phyloP scores from a whole-genome alignment of 2,888 invertebrate species.

The Dichetophora obliterata region DNA sequence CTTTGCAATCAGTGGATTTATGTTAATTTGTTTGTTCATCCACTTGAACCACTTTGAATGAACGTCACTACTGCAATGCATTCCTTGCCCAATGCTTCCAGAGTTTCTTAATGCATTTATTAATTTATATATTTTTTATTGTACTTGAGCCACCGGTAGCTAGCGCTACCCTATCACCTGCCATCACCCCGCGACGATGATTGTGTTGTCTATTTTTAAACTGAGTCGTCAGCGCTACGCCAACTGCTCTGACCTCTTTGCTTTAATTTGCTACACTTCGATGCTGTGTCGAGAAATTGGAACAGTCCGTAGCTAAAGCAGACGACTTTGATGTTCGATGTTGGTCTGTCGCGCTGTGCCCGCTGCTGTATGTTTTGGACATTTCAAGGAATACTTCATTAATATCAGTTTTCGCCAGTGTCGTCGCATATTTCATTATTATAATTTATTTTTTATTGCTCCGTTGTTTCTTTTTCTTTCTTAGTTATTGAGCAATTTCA shows the following conservation, averaged over 20 bases:
- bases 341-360: neutral
- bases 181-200: conserved; percentile 48
- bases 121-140: neutral
- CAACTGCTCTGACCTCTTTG: conserved; percentile 19
- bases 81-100: neutral
- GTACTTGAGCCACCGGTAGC: too few relatives aligned
- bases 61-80: neutral
- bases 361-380: neutral
- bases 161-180: conserved; percentile 28
- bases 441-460: conserved; percentile 40
- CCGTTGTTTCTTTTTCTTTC: conserved; percentile 23
- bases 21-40: neutral
- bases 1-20: neutral
- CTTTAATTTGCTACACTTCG: conserved; percentile 9
- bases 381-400: neutral
- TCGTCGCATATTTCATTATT: conserved; percentile 11
- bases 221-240: neutral
- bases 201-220: conserved; percentile 37
- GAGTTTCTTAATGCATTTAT: neutral
- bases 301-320: neutral
- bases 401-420: neutral
- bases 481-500: conserved; percentile 37
- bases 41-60: neutral
- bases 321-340: neutral
- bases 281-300: conserved; percentile 12